Conservation (phyloP, 2,888 invertebrate genomes). For the Chrysopilus asiliformis region DNA sequence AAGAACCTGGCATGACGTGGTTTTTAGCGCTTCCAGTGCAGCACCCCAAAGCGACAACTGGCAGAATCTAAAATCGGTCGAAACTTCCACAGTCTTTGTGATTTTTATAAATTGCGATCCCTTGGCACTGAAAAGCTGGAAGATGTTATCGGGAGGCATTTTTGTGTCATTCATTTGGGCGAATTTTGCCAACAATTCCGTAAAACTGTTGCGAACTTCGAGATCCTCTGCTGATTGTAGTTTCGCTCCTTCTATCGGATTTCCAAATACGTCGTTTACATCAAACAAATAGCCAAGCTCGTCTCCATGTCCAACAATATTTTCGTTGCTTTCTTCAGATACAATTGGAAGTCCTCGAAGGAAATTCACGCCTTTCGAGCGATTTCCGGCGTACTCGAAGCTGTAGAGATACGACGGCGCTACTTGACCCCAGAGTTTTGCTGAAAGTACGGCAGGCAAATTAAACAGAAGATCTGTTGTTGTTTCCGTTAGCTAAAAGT, state of each 20-base stretch:
- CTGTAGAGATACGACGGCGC: conserved; percentile 57
- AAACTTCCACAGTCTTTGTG: conserved; percentile 35
- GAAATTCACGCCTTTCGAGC: conserved; percentile 46
- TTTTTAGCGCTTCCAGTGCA: conserved; percentile 23
- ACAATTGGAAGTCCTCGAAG: conserved; percentile 52
- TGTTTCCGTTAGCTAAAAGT: conserved; percentile 24
- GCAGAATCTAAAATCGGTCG: conserved; percentile 36
- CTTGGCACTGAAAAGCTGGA: conserved; percentile 32
- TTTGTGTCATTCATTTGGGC: conserved; percentile 32
- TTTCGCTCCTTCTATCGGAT: conserved; percentile 35
- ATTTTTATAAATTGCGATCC: conserved; percentile 44
- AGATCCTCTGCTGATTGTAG: conserved; percentile 42
- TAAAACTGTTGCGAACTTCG: conserved; percentile 50
- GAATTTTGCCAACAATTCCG: conserved; percentile 53
- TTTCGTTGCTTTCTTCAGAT: conserved; percentile 28
- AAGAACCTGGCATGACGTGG: conserved; percentile 26
- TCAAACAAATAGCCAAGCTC: conserved; percentile 61
- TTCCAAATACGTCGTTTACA: conserved; percentile 46
- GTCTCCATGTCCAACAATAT: conserved; percentile 49
- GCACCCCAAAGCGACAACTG: conserved; percentile 30
- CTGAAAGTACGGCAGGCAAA: conserved; percentile 58
- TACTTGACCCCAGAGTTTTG: conserved; percentile 51
- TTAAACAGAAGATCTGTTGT: conserved; percentile 63
- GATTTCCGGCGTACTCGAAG: conserved; percentile 56
- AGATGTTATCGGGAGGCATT: conserved; percentile 17